Evolutionary conservation across 2,797 vertebrate genomes (phyloP).

Genomic region (Mormyrus hasselquistii): DNA sequence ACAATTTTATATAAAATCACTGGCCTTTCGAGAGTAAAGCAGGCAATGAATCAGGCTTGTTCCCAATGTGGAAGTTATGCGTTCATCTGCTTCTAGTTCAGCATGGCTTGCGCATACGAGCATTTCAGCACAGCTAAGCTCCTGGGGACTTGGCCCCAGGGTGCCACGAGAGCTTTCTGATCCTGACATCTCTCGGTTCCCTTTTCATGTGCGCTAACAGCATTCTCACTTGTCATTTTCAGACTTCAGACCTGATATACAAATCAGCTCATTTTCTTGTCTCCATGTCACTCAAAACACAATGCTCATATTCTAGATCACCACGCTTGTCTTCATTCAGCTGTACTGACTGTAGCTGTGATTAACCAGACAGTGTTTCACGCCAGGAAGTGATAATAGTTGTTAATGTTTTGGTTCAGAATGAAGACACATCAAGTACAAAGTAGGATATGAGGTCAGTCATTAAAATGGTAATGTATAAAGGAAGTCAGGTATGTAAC

Average conservation of each 20-base stretch:
- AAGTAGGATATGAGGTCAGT: background rate
- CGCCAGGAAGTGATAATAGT: background rate
- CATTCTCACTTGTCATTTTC: background rate
- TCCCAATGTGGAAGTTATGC: background rate
- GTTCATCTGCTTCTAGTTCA: background rate
- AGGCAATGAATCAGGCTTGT: background rate
- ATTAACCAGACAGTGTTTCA: background rate
- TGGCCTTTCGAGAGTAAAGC: background rate
- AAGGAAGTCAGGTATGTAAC: background rate
- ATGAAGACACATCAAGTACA: background rate
- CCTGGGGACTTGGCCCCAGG: background rate
- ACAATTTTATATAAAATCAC: background rate
- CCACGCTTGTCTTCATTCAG: background rate
- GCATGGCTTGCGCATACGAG: background rate
- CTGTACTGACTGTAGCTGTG: background rate
- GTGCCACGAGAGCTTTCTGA: background rate
- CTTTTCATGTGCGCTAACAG: background rate
- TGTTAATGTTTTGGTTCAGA: background rate
- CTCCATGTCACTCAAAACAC: background rate
- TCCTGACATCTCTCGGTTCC: background rate
- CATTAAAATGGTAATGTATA: background rate
- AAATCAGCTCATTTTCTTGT: background rate
- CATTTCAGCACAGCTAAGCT: background rate
- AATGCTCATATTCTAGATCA: background rate
- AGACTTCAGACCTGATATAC: background rate